These are phyloP conservation scores for Biston stratarius DNA, from an alignment of 2,888 invertebrate species.

Conservation along the genomic window DNA sequence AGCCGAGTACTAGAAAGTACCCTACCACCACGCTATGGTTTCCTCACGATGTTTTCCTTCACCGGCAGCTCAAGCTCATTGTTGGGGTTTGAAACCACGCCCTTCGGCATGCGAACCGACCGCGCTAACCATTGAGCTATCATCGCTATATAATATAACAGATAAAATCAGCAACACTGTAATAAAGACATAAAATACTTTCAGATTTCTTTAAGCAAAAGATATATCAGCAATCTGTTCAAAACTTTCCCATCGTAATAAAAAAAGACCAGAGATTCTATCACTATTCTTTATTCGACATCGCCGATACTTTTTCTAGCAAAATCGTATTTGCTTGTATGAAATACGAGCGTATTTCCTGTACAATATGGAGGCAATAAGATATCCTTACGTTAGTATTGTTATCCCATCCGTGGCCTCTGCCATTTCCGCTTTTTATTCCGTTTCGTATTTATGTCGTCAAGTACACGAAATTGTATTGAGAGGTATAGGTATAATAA, in stretches of 20 bases:
- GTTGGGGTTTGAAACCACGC: no score
- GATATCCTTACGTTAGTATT: slow-evolving; percentile 61
- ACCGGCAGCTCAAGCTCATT: no score
- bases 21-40: no score
- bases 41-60: no score
- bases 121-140: no score
- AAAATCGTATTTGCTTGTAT: slow-evolving; percentile 50
- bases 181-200: no score
- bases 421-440: slow-evolving; percentile 59
- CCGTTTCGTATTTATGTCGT: slow-evolving; percentile 54
- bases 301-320: slow-evolving; percentile 13
- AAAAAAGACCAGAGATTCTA: slow-evolving; percentile 1
- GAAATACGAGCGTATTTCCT: slow-evolving; percentile 58
- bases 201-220: no score
- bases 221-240: not conserved
- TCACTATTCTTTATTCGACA: not conserved
- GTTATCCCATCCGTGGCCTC: slow-evolving; percentile 64
- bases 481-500: not conserved
- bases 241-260: not conserved
- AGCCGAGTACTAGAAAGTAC: no score
- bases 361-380: slow-evolving; percentile 49
- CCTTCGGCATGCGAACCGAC: no score
- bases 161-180: no score
- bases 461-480: slow-evolving; percentile 43
- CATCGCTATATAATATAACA: no score